Evolutionary conservation across 2,113 vertebrate species (phyloP).

Genomic region (Budorcas taxicolor): DNA sequence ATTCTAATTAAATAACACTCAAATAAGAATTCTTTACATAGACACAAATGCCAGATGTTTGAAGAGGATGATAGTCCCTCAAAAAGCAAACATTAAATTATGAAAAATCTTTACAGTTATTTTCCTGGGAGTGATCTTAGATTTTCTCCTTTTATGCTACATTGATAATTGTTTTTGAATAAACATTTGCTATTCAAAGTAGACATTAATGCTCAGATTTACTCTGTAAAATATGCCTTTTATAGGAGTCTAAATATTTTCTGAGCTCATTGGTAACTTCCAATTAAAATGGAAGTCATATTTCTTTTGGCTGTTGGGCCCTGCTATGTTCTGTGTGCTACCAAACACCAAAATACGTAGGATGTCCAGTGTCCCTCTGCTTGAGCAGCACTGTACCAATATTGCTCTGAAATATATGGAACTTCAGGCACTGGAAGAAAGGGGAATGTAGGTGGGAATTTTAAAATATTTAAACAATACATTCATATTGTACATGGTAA

Average conservation of each 20-base stretch:
- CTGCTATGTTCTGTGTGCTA: slow-evolving; percentile 75
- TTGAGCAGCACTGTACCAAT: slow-evolving; percentile 86
- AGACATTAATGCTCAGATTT: neutral
- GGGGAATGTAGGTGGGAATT: slow-evolving; percentile 78
- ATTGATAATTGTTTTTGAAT: neutral
- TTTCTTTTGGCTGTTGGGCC: slow-evolving; percentile 73
- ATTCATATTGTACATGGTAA: neutral
- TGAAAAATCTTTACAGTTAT: slow-evolving; percentile 34
- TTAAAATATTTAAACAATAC: neutral
- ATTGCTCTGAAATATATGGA: slow-evolving; percentile 82
- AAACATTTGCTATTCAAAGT: slow-evolving; percentile 15
- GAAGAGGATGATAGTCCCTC: neutral
- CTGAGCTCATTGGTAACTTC: neutral
- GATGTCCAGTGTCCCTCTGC: slow-evolving; percentile 82
- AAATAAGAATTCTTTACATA: neutral
- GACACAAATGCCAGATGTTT: slow-evolving; percentile 31
- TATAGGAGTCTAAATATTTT: slow-evolving; percentile 13
- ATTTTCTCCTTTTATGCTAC: slow-evolving; percentile 22
- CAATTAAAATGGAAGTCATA: slow-evolving; percentile 76
- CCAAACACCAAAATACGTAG: slow-evolving; percentile 72
- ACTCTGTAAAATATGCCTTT: slow-evolving; percentile 38
- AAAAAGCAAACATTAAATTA: slow-evolving; percentile 17
- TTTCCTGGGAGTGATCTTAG: neutral
- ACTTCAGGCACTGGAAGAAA: slow-evolving; percentile 82
- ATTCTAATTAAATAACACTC: neutral